phyloP scores from a whole-genome alignment of 2,113 vertebrate species.

The Callocephalon fimbriatum region DNA sequence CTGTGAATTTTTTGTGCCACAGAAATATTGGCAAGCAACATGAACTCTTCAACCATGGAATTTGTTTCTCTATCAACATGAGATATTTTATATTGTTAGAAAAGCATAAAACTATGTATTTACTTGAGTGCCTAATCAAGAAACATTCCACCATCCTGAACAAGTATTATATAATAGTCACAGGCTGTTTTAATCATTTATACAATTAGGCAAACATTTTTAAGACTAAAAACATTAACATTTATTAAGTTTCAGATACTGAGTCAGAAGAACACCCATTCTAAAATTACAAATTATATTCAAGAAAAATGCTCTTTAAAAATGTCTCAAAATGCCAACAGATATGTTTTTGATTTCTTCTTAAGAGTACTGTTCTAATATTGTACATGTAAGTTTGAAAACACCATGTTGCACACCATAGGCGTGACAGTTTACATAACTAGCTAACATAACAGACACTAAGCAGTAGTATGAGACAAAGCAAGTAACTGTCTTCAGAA shows the following conservation, averaged over 20 bases:
- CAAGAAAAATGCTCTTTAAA: neutral
- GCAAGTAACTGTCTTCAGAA: neutral
- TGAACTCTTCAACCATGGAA: conserved; percentile 99
- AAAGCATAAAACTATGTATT: neutral
- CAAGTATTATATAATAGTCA: neutral
- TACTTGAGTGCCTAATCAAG: neutral
- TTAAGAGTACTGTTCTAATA: neutral
- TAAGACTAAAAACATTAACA: neutral
- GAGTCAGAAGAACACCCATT: rapidly evolving
- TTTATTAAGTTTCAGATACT: neutral
- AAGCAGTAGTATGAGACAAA: neutral
- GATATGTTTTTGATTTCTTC: neutral
- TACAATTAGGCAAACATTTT: neutral
- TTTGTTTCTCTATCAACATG: conserved; percentile 90
- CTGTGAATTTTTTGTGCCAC: conserved; percentile 95
- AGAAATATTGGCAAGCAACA: conserved; percentile 97
- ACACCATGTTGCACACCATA: neutral
- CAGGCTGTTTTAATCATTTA: neutral
- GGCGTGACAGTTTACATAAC: neutral
- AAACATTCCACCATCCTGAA: neutral
- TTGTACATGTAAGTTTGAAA: neutral
- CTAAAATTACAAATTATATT: neutral
- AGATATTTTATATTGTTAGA: conserved; percentile 24
- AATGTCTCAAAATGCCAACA: neutral
- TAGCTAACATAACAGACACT: neutral